A percentile compares a stretch with the other conserved stretches of the same genome.
These are phyloP conservation scores for Gryon sp. DNA, from an alignment of 1,140 invertebrate species.

Conservation along the genomic window DNA sequence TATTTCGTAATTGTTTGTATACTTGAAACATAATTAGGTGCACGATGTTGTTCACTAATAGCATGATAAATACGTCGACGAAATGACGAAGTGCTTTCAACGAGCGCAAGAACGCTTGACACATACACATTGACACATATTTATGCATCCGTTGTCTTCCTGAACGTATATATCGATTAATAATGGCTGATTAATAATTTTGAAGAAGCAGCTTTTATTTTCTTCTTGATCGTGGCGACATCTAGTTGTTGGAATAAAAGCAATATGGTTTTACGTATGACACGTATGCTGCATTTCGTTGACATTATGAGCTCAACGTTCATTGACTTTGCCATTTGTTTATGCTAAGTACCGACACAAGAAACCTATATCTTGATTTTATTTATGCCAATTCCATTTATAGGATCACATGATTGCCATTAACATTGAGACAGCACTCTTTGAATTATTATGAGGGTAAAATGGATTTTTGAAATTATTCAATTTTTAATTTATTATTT, in stretches of 20 bases:
- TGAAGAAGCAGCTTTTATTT: constrained; percentile 64
- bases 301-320: constrained; percentile 29
- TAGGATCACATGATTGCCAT: constrained; percentile 2
- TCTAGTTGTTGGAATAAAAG: no score
- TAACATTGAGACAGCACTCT: constrained; percentile 13
- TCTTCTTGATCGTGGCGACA: constrained; percentile 16
- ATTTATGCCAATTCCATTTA: constrained; percentile 27
- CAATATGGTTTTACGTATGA: constrained; percentile 22
- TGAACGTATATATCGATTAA: constrained; percentile 28
- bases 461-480: no score
- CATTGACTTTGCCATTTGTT: constrained; percentile 46
- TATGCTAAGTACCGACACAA: constrained; percentile 29
- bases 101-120: not conserved
- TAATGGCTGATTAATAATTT: constrained; percentile 50
- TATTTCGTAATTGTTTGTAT: constrained; percentile 5
- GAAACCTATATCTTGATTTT: constrained; percentile 36
- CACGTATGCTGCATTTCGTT: constrained; percentile 25
- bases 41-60: constrained; percentile 30
- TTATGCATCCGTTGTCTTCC: constrained; percentile 31
- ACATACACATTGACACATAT: constrained; percentile 4
- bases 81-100: constrained; percentile 24
- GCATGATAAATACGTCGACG: constrained; percentile 43
- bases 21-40: constrained; percentile 24
- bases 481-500: no score
- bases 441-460: constrained; percentile 8